Conservation (phyloP, 2,888 invertebrate genomes). For the Coecobrya sp. region DNA sequence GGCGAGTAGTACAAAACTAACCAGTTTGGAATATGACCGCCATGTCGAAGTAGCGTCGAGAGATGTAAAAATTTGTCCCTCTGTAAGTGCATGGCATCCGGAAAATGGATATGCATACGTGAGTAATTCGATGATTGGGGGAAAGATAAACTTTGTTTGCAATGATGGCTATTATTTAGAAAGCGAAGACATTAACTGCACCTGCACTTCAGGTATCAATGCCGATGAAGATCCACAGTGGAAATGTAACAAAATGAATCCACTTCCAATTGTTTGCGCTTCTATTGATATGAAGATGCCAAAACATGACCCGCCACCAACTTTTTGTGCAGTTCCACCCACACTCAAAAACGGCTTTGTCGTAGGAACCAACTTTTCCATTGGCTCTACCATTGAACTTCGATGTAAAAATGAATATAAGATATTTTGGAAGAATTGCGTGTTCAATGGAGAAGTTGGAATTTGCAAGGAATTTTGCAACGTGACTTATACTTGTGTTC, state of each 20-base stretch:
- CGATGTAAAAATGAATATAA: neutral
- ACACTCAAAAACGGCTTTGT: conserved; percentile 8
- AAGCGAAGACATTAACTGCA: neutral
- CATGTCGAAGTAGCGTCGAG: neutral
- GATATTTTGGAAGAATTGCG: conserved; percentile 50
- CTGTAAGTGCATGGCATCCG: neutral
- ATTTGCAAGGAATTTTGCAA: conserved; percentile 52
- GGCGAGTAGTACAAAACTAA: conserved; percentile 49
- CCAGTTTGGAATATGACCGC: neutral
- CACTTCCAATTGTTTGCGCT: neutral
- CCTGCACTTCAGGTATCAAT: neutral
- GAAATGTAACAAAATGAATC: neutral
- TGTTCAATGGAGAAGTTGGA: conserved; percentile 18
- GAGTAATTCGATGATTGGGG: conserved; percentile 34
- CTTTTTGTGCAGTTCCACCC: conserved; percentile 4
- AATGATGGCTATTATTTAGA: neutral
- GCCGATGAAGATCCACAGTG: neutral
- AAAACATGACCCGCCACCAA: neutral
- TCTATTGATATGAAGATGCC: neutral
- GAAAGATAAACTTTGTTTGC: conserved; percentile 19
- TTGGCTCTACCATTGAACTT: conserved; percentile 32
- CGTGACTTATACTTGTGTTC: conserved; percentile 43
- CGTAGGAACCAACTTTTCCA: conserved; percentile 4
- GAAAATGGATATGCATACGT: conserved; percentile 10
- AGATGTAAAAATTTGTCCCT: conserved; percentile 35